A percentile compares a stretch with the other conserved stretches of the same genome.
These are phyloP conservation scores for Julus scanicus DNA, from an alignment of 2,888 invertebrate species.

Conservation along the genomic window DNA sequence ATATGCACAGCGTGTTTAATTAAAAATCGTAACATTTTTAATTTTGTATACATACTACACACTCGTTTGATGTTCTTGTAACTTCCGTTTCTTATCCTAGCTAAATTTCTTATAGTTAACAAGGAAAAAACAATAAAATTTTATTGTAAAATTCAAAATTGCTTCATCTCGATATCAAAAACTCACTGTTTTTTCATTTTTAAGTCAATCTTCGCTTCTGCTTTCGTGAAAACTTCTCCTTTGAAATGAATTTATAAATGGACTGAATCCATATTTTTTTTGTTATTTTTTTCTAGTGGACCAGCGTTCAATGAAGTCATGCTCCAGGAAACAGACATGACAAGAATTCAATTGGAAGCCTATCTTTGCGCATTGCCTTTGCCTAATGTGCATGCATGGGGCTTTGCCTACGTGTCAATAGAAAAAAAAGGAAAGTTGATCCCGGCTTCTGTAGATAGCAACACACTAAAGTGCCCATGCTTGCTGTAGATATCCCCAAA, in stretches of 20 bases:
- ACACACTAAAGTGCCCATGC: background rate
- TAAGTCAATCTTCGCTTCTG: background rate
- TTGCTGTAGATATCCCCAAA: background rate
- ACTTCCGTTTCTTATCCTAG: background rate
- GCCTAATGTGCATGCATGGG: constrained; percentile 42
- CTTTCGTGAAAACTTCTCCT: background rate
- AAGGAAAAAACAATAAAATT: background rate
- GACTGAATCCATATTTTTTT: background rate
- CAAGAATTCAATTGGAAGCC: constrained; percentile 42
- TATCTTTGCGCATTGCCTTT: constrained; percentile 28
- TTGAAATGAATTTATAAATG: constrained; percentile 9
- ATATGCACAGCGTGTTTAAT: background rate
- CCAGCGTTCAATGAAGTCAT: constrained; percentile 39
- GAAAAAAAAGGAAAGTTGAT: constrained; percentile 30
- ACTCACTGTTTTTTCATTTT: background rate
- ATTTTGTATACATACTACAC: background rate
- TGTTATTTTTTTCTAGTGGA: background rate
- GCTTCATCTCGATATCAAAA: background rate
- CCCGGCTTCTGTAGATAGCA: background rate
- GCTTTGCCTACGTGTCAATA: constrained; percentile 30
- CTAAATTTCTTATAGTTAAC: background rate
- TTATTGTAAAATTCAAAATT: background rate
- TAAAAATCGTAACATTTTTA: background rate
- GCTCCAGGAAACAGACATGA: constrained; percentile 42
- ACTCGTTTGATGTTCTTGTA: background rate